A percentile compares a stretch with the other conserved stretches of the same genome.
Evolutionary conservation across 2,888 invertebrate species (phyloP).

Genomic region (Augiades crinisus): DNA sequence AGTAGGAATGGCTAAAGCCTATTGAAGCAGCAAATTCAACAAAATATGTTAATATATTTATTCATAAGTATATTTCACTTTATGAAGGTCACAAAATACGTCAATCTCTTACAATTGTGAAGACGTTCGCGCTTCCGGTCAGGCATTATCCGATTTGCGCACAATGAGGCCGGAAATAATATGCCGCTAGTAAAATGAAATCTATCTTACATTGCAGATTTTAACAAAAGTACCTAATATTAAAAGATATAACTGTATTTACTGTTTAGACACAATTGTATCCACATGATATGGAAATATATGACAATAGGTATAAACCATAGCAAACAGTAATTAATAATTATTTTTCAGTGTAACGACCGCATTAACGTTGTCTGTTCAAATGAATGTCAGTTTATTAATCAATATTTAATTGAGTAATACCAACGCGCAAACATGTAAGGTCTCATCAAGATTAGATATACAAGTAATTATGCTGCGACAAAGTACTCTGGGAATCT

Average conservation of each 20-base stretch:
- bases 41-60: too few relatives aligned
- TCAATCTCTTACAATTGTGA: slow-evolving; percentile 11
- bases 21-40: too few relatives aligned
- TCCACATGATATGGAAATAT: not conserved
- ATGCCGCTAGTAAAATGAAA: slow-evolving; percentile 12
- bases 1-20: too few relatives aligned
- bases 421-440: not conserved
- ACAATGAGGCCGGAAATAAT: slow-evolving; percentile 14
- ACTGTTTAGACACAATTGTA: too few relatives aligned
- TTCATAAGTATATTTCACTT: too few relatives aligned
- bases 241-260: not conserved
- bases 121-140: slow-evolving; percentile 6
- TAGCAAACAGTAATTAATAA: not conserved
- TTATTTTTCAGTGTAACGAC: slow-evolving; percentile 11
- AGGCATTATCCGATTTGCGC: slow-evolving; percentile 10
- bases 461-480: not conserved
- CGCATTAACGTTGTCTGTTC: slow-evolving; percentile 1
- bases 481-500: not conserved
- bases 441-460: slow-evolving; percentile 8
- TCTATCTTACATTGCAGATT: not conserved
- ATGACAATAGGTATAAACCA: not conserved
- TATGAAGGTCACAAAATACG: not conserved
- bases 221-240: not conserved
- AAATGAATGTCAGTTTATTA: not conserved
- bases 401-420: not conserved